Evolutionary conservation across 2,888 invertebrate genomes (phyloP), one percentile per base, ranked within the genome.

Genomic region (Aphodius sticticus): DNA sequence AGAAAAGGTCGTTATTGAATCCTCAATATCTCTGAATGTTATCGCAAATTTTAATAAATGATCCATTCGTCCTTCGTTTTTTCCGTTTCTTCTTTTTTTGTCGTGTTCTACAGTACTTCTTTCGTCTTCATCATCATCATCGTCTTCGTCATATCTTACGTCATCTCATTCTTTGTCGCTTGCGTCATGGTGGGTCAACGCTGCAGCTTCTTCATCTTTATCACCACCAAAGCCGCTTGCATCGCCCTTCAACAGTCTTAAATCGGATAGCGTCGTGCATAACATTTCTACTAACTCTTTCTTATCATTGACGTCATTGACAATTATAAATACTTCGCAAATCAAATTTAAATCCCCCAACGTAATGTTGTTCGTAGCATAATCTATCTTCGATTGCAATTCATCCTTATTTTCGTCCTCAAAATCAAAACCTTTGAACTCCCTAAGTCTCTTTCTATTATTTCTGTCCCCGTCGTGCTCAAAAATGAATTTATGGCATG

Each of bases 361-460:
- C 15, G 70, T 70, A 15, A 70, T 70, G 26, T 70, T 9, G 26
- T 70, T 70, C 15, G 70, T 70, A 6, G 70, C 70, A 70, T 4
- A 70, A 70, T n/a, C 15, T n/a, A 70, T 15, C 26, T 70, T 70
- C 26, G 9, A 7, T 70, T 70, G 16, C 15, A 70, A 70, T 70
- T 70, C 3, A 16, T 14, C 7, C 5, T 15, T 15, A 70, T 70
- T 71, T 26, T 70, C 26, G 15, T 37, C 12, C n/a, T 69, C 70
- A 70, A 78, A 78, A 70, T 71, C 75, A 78, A 35, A 81, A 81
- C n/a, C 76, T 80, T 80, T 53, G 38, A 70, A 70, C 26, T 70
- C 70, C 70, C 70, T 1, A 16, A 70, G 26, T 70, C 70, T 70
- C 5, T 70, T 70, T 70, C 70, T 70, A 70, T 70, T 70, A 70